Conservation (phyloP, 2,797 vertebrate species). For the Betta splendens region DNA sequence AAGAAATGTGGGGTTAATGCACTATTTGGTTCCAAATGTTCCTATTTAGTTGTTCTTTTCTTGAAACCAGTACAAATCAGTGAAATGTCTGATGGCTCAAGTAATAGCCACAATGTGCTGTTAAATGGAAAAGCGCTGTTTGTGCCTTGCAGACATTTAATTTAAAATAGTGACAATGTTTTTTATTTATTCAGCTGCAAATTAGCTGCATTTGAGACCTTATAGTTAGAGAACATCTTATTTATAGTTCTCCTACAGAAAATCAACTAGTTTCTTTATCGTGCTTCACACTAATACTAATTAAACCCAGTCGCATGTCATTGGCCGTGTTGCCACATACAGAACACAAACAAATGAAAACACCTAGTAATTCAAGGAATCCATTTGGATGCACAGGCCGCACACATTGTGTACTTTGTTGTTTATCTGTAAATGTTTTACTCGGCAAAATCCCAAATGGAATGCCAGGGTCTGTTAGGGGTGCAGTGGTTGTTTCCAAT, state of each 20-base stretch:
- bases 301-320: background rate
- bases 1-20: background rate
- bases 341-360: slow-evolving; percentile 11
- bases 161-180: background rate
- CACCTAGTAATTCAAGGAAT: slow-evolving; percentile 19
- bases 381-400: slow-evolving; percentile 38
- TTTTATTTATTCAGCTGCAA: background rate
- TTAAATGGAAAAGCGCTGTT: background rate
- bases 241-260: too few species aligned
- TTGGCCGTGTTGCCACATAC: background rate
- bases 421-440: slow-evolving; percentile 69
- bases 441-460: slow-evolving; percentile 62
- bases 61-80: too few species aligned
- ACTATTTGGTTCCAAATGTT: background rate
- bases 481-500: slow-evolving; percentile 76
- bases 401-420: slow-evolving; percentile 44
- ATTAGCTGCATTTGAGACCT: too few species aligned
- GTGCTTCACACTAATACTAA: background rate
- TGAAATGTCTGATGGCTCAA: too few species aligned
- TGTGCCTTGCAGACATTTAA: background rate
- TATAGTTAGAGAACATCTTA: too few species aligned
- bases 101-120: too few species aligned
- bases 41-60: background rate
- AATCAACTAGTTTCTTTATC: background rate
- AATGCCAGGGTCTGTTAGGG: slow-evolving; percentile 72